Base-by-base conservation (phyloP, 2,113 vertebrate species). In the Sprattus sprattus region DNA sequence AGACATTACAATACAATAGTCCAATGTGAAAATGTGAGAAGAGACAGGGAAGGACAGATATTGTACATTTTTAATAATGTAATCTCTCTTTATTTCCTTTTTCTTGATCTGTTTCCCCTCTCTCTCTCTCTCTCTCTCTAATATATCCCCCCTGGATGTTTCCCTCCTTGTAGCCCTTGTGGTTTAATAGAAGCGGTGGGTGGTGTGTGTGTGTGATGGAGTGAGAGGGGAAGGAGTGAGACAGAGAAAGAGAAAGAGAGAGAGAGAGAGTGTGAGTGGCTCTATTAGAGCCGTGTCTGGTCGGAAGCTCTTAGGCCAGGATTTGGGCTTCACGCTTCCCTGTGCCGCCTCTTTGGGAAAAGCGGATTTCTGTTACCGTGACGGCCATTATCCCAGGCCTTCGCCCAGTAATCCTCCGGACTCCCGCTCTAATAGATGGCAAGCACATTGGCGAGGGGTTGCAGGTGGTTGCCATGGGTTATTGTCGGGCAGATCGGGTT, bases 321-420 rank as follows among this genome's bases (percentile, higher is more conserved):
- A 89, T 88, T 88, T 89, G 89, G 87, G 78, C 84, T 90, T 88
- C 87, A 90, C 75, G 86, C 89, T 54, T 90, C 82, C 87, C 89
- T 83, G 83, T 80, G 80, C 50, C 84, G 64, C 82, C 82, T 87
- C 86, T 90, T 87, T 83, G 87, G 86, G 87, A 88, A 78, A 88
- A 90, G 87, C 87, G 87, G 89, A 90, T 90, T 88, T 86, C 85
- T 81, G 57, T 82, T 60, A 67, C 82, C 71, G 82, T 84, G 84
- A 87, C 81, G 87, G n/a, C 89, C 87, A 88, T 90, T 90, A 90
- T 90, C 89, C 89, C 52, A 80, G 71, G 86, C 60, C 86, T 83
- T 86, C 81, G 84, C 86, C 84, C 80, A 82, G 84, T 88, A 88
- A 88, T 88, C 89, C 86, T 64, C 67, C 84, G 85, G 86, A 83